phyloP scores from a whole-genome alignment of 2,797 vertebrate species.

The Salmo trutta region DNA sequence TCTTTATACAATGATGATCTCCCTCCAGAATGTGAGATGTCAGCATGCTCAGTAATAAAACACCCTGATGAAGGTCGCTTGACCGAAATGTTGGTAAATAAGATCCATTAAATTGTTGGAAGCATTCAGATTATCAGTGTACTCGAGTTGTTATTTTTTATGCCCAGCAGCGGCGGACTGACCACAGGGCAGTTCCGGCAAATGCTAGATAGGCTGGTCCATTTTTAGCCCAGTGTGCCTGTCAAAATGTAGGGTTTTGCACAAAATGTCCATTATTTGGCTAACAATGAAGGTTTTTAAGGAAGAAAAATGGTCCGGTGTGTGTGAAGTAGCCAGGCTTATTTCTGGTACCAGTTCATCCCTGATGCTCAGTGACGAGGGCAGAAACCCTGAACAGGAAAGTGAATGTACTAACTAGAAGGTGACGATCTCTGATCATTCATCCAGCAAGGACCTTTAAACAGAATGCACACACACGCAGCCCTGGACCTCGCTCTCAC shows the following conservation, averaged over 20 bases:
- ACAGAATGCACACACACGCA: slow-evolving; percentile 21
- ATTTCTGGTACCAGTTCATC: neutral
- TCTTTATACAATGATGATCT: slow-evolving; percentile 28
- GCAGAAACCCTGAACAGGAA: slow-evolving; percentile 34
- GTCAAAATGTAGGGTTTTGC: neutral
- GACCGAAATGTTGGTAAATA: too few relatives aligned
- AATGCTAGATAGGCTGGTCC: neutral
- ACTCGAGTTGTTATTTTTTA: neutral
- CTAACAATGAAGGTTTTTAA: neutral
- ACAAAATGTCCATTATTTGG: neutral
- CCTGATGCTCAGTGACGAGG: slow-evolving; percentile 33
- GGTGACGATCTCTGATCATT: slow-evolving; percentile 46
- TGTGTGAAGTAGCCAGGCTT: neutral
- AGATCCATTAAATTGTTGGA: neutral
- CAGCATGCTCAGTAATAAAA: slow-evolving; percentile 13
- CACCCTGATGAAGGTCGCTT: too few relatives aligned
- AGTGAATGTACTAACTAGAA: slow-evolving; percentile 48
- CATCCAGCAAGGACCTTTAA: slow-evolving; percentile 41
- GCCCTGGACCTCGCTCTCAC: slow-evolving; percentile 8
- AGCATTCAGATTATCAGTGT: neutral
- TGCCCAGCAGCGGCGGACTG: neutral
- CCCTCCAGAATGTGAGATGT: slow-evolving; percentile 36
- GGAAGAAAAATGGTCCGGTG: too few relatives aligned
- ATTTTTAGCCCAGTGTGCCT: neutral
- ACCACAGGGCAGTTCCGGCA: neutral